Conservation (phyloP, 2,888 invertebrate species). For the Incurvaria masculella region DNA sequence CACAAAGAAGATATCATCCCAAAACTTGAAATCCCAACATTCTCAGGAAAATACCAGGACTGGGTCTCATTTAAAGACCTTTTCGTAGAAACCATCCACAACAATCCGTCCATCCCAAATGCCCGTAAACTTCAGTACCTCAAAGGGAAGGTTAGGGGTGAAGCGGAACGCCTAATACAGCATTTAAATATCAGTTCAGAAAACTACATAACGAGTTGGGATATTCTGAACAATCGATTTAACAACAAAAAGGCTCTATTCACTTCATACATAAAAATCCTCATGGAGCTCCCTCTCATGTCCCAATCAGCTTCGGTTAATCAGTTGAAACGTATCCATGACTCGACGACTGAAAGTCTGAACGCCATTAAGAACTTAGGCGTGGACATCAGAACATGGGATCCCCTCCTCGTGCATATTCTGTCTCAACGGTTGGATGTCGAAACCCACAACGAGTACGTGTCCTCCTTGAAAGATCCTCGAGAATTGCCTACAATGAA, state of each 20-base stretch:
- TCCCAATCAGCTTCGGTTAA: background rate
- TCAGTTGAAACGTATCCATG: background rate
- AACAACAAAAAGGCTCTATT: background rate
- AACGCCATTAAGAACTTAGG: constrained; percentile 2
- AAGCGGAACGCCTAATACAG: constrained; percentile 1
- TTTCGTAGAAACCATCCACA: constrained; percentile 2
- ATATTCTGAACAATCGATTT: background rate
- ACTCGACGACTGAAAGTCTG: background rate
- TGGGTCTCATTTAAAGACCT: too few relatives aligned
- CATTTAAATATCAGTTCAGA: background rate
- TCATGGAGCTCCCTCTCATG: too few relatives aligned
- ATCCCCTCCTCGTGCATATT: background rate
- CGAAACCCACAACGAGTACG: background rate
- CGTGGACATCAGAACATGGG: constrained; percentile 1
- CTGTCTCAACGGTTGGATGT: background rate
- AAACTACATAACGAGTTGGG: constrained; percentile 1
- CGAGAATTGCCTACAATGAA: constrained; percentile 1
- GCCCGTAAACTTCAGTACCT: constrained; percentile 1
- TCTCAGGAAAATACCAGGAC: too few relatives aligned
- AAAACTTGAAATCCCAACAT: too few relatives aligned
- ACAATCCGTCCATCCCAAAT: background rate
- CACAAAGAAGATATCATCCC: too few relatives aligned
- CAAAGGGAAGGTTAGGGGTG: background rate
- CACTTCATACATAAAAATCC: background rate
- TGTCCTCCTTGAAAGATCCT: constrained; percentile 1